phyloP scores from a whole-genome alignment of 1,140 invertebrate genomes.

The Drosophila orosa region DNA sequence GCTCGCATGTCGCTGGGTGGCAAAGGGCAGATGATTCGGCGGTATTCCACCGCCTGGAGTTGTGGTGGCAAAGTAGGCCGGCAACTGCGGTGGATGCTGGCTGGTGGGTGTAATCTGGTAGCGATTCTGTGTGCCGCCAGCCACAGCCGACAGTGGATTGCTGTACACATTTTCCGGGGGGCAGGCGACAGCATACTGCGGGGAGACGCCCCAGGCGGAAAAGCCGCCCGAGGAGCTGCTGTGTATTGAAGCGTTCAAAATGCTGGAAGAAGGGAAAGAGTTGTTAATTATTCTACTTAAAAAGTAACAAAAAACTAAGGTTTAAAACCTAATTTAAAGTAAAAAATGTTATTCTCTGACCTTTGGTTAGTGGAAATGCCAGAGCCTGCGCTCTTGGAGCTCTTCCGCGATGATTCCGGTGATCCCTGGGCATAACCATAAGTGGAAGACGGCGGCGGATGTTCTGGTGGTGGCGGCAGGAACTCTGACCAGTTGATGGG shows the following conservation, averaged over 20 bases:
- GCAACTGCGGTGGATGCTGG: slow-evolving; percentile 80
- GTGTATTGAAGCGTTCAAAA: slow-evolving; percentile 80
- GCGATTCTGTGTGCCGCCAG: slow-evolving; percentile 72
- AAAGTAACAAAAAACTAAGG: background rate
- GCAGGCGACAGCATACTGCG: slow-evolving; percentile 66
- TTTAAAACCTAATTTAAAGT: background rate
- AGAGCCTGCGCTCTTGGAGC: slow-evolving; percentile 81
- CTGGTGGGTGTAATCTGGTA: slow-evolving; percentile 83
- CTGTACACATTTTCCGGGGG: slow-evolving; percentile 79
- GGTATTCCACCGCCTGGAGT: slow-evolving; percentile 55
- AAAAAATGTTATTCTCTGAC: slow-evolving; percentile 46
- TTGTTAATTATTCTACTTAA: background rate
- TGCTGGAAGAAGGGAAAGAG: slow-evolving; percentile 31
- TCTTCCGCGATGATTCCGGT: slow-evolving; percentile 81
- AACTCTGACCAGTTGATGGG: slow-evolving; percentile 91
- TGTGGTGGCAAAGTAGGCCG: slow-evolving; percentile 72
- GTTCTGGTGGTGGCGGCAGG: slow-evolving; percentile 91
- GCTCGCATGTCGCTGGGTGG: slow-evolving; percentile 73
- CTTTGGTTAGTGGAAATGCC: slow-evolving; percentile 83
- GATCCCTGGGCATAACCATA: slow-evolving; percentile 79
- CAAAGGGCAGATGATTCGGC: slow-evolving; percentile 82
- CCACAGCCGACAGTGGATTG: slow-evolving; percentile 77
- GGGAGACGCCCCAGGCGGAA: slow-evolving; percentile 80
- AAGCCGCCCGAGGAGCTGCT: slow-evolving; percentile 83
- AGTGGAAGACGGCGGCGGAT: slow-evolving; percentile 88